Conservation (phyloP, 2,888 invertebrate genomes). For the Campaea margaritaria region DNA sequence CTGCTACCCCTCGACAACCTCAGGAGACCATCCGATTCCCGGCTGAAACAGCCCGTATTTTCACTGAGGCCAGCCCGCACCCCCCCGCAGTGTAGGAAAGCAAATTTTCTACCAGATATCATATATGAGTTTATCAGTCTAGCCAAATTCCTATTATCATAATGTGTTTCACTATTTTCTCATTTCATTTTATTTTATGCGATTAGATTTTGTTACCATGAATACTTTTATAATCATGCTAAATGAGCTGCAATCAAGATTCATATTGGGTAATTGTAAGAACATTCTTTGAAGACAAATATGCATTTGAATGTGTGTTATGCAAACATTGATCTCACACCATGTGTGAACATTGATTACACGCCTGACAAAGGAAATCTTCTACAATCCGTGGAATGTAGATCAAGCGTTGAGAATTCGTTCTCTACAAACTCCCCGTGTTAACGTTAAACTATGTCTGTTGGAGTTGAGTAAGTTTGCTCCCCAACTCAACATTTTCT, state of each 20-base stretch:
- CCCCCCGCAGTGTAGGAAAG: too few relatives aligned
- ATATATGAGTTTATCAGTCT: too few relatives aligned
- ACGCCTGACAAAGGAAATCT: neutral
- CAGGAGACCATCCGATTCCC: too few relatives aligned
- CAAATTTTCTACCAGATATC: too few relatives aligned
- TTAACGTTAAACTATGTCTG: too few relatives aligned
- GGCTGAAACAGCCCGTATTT: too few relatives aligned
- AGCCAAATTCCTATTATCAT: too few relatives aligned
- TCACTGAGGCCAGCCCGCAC: too few relatives aligned
- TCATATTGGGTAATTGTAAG: neutral
- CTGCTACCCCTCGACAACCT: too few relatives aligned
- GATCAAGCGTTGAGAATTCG: too few relatives aligned
- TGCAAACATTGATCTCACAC: neutral
- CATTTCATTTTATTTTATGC: neutral
- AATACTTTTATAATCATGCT: neutral
- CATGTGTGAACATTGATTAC: conserved; percentile 1
- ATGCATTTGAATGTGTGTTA: conserved; percentile 6
- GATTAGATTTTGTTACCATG: neutral
- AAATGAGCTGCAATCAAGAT: neutral
- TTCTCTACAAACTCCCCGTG: too few relatives aligned
- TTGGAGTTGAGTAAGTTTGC: neutral
- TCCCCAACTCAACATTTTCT: conserved; percentile 3
- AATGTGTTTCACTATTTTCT: too few relatives aligned
- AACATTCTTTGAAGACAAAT: conserved; percentile 10
- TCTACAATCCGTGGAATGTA: neutral